Conservation (phyloP, 2,888 invertebrate genomes). For the Bombylius major region DNA sequence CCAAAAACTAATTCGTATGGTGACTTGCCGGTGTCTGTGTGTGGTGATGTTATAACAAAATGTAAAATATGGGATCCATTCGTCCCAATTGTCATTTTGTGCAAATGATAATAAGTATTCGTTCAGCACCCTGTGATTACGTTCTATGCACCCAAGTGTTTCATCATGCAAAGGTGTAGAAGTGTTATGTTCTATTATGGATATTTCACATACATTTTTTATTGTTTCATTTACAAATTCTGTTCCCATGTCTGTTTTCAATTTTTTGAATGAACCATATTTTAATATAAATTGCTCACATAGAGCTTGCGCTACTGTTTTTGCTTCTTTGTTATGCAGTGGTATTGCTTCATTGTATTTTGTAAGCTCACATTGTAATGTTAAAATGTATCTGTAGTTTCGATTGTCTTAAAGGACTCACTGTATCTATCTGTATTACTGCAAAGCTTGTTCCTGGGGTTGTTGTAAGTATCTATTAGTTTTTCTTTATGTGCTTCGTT, state of each 20-base stretch:
- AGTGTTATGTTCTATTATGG: slow-evolving; percentile 7
- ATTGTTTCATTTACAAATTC: slow-evolving; percentile 13
- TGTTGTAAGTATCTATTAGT: not conserved
- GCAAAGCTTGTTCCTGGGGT: not conserved
- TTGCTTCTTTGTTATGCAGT: slow-evolving; percentile 17
- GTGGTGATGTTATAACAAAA: slow-evolving; percentile 11
- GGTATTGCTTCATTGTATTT: slow-evolving; percentile 14
- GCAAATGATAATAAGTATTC: slow-evolving; percentile 14
- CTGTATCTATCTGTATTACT: not conserved
- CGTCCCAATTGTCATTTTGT: slow-evolving; percentile 10
- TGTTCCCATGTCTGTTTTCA: slow-evolving; percentile 14
- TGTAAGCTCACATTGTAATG: not conserved
- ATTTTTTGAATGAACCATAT: slow-evolving; percentile 11
- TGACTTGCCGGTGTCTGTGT: not conserved
- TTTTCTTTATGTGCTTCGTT: not conserved
- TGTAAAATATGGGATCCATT: slow-evolving; percentile 9
- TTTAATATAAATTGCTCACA: slow-evolving; percentile 15
- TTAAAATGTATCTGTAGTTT: slow-evolving; percentile 1
- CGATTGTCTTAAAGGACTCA: not conserved
- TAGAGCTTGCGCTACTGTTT: slow-evolving; percentile 16
- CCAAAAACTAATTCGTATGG: not conserved
- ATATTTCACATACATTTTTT: slow-evolving; percentile 3
- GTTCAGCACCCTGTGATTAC: slow-evolving; percentile 15
- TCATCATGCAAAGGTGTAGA: slow-evolving; percentile 14
- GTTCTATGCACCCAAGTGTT: slow-evolving; percentile 15